A percentile compares a stretch with the other conserved stretches of the same genome.
Conservation (phyloP, 1,140 invertebrate species). For the Penaeus vannamei region DNA sequence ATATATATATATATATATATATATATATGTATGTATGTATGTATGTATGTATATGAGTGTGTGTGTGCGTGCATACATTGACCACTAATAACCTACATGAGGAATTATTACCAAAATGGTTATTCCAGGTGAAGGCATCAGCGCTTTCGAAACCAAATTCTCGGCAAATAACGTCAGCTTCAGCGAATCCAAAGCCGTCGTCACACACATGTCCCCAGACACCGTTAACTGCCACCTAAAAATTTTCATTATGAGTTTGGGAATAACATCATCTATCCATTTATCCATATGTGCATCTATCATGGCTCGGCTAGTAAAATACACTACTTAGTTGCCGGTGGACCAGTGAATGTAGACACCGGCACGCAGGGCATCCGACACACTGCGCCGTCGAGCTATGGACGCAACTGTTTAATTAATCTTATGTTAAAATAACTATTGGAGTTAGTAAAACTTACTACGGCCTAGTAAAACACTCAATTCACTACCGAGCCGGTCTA, state of each 20-base stretch:
- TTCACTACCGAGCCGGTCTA: no score
- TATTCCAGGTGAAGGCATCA: not conserved
- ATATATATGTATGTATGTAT: not conserved
- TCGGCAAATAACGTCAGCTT: constrained; percentile 2
- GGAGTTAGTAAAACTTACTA: no score
- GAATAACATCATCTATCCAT: not conserved
- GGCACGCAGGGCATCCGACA: no score
- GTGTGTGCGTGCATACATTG: not conserved
- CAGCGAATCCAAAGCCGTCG: not conserved
- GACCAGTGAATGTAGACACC: no score
- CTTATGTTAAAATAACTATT: no score
- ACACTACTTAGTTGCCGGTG: no score
- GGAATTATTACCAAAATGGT: not conserved
- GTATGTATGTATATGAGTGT: not conserved
- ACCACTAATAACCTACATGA: not conserved
- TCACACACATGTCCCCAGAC: not conserved
- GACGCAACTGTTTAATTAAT: no score
- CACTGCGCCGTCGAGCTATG: no score
- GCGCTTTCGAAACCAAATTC: not conserved
- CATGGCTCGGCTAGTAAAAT: no score
- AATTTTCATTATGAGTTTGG: not conserved
- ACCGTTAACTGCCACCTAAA: not conserved
- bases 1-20: not conserved
- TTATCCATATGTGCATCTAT: not conserved
- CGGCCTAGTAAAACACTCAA: no score